Evolutionary conservation across 2,888 invertebrate genomes (phyloP).

Genomic region (Troglohyphantes excavatus): DNA sequence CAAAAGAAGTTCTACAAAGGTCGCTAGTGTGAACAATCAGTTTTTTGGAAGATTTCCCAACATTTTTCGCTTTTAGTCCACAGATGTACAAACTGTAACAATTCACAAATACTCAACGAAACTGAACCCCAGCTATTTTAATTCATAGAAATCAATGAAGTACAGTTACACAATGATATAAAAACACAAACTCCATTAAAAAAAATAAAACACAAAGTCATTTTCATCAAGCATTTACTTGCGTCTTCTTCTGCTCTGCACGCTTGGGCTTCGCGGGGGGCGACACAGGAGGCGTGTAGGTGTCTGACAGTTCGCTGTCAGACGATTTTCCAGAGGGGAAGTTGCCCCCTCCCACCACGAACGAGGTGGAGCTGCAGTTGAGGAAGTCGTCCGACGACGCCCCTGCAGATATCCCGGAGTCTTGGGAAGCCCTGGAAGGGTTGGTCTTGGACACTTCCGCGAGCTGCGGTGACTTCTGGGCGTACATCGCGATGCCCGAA

Average conservation of each 20-base stretch:
- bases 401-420: slow-evolving; percentile 65
- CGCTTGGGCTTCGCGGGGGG: neutral
- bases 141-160: too few relatives aligned
- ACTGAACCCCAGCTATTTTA: too few relatives aligned
- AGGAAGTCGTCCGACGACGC: slow-evolving; percentile 49
- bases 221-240: neutral
- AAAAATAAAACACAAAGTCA: too few relatives aligned
- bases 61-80: too few relatives aligned
- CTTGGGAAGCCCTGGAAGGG: slow-evolving; percentile 15
- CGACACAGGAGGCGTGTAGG: slow-evolving; percentile 54
- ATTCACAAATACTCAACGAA: too few relatives aligned
- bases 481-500: neutral
- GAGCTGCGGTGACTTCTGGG: neutral
- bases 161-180: too few relatives aligned
- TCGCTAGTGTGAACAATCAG: too few relatives aligned
- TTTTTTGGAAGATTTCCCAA: too few relatives aligned
- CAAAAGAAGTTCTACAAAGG: too few relatives aligned
- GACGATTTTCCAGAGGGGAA: slow-evolving; percentile 54
- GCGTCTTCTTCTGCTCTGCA: neutral
- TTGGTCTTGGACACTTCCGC: neutral
- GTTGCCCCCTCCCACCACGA: slow-evolving; percentile 38
- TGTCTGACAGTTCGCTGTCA: slow-evolving; percentile 60
- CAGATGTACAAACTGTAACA: too few relatives aligned
- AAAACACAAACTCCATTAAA: too few relatives aligned
- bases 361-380: slow-evolving; percentile 73